Percentiles rank a stretch among this genome's conserved stretches.
Evolutionary conservation across 2,113 vertebrate species (phyloP).

Genomic region (Pithys albifrons): DNA sequence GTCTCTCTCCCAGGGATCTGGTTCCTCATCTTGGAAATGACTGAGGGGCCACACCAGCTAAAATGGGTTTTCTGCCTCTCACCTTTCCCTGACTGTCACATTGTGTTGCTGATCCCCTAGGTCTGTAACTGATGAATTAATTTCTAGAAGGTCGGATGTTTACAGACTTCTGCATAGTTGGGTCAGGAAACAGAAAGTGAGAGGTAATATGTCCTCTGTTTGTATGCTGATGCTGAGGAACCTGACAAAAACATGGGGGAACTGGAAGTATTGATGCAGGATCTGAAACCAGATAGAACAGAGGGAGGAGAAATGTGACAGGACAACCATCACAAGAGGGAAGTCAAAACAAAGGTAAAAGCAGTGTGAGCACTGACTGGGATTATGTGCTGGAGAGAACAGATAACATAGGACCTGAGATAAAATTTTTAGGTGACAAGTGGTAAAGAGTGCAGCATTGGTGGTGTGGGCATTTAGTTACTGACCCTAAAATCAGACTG

Average conservation of each 20-base stretch:
- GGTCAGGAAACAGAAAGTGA: neutral
- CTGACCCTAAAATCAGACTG: neutral
- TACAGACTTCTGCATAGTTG: neutral
- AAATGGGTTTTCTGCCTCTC: neutral
- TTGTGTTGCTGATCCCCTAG: neutral
- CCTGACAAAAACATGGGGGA: neutral
- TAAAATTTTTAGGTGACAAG: neutral
- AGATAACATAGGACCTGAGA: neutral
- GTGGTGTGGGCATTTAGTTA: neutral
- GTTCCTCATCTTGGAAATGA: constrained; percentile 28
- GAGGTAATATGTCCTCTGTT: neutral
- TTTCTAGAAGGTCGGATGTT: neutral
- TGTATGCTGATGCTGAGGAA: neutral
- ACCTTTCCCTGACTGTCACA: neutral
- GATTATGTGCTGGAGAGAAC: neutral
- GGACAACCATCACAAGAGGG: neutral
- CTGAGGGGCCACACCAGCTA: neutral
- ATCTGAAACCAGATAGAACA: neutral
- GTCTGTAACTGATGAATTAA: neutral
- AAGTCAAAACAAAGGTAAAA: constrained; percentile 1
- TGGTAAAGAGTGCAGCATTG: neutral
- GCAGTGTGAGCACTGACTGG: neutral
- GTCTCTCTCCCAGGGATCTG: neutral
- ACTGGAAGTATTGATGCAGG: neutral
- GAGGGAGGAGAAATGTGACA: neutral